Evolutionary conservation across 2,113 vertebrate genomes (phyloP).

Genomic region (Paracanthobrama guichenoti): DNA sequence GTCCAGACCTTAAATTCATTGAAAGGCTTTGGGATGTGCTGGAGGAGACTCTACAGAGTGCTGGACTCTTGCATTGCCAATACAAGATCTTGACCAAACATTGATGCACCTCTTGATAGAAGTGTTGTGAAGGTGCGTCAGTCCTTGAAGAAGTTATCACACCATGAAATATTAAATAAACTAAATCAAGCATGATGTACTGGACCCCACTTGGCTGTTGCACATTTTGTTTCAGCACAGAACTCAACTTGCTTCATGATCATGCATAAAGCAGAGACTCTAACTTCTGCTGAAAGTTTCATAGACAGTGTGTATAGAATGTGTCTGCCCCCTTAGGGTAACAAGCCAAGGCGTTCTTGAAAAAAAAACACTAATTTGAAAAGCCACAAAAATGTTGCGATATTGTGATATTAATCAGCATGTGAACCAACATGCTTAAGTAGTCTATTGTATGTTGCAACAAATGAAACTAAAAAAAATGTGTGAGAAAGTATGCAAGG

Average conservation of each 20-base stretch:
- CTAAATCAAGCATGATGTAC: not conserved
- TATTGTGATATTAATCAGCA: not conserved
- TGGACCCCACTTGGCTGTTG: not conserved
- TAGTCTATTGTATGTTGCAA: not conserved
- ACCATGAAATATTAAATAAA: not conserved
- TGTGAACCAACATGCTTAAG: slow-evolving; percentile 10
- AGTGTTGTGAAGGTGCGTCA: too few species aligned
- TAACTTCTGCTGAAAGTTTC: not conserved
- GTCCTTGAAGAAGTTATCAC: not conserved
- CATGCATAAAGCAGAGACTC: not conserved
- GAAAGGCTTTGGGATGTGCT: too few species aligned
- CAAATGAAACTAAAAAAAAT: not conserved
- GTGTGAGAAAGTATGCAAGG: not conserved
- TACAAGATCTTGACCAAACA: too few species aligned
- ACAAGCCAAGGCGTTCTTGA: not conserved
- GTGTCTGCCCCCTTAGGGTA: not conserved
- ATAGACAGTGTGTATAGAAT: not conserved
- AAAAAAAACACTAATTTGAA: slow-evolving; percentile 21
- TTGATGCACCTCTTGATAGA: too few species aligned
- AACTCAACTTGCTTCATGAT: not conserved
- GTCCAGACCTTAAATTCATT: too few species aligned
- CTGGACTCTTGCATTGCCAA: too few species aligned
- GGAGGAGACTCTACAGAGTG: too few species aligned
- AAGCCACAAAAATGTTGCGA: slow-evolving; percentile 26
- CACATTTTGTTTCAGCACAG: not conserved